phyloP scores from a whole-genome alignment of 2,113 vertebrate species.

The Sigmodon hispidus region DNA sequence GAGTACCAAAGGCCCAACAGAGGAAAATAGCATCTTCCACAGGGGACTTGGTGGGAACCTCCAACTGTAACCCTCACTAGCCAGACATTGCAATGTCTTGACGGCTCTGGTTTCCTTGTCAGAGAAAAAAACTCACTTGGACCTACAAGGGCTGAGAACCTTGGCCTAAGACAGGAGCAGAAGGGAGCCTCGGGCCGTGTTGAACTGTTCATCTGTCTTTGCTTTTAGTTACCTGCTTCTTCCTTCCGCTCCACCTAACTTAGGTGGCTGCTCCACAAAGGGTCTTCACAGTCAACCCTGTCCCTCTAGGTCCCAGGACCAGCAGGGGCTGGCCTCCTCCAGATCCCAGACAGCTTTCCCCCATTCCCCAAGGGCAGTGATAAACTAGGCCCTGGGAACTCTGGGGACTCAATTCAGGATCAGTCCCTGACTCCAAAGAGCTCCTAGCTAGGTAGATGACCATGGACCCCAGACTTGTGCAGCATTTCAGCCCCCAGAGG shows the following conservation, averaged over 20 bases:
- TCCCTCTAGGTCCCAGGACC: not conserved
- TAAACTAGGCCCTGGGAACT: not conserved
- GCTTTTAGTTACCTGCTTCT: not conserved
- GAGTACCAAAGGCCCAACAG: not conserved
- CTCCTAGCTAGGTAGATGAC: not conserved
- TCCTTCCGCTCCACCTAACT: not conserved
- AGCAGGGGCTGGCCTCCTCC: not conserved
- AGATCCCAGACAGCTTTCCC: not conserved
- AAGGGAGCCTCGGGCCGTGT: not conserved
- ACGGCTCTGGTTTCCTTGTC: not conserved
- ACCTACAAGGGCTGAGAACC: not conserved
- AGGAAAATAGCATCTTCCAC: not conserved
- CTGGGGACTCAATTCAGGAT: not conserved
- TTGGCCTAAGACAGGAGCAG: not conserved
- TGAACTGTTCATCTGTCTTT: not conserved
- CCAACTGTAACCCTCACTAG: not conserved
- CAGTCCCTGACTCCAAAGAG: not conserved
- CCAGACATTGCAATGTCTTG: not conserved
- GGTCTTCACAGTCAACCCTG: not conserved
- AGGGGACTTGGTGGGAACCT: not conserved
- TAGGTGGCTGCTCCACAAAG: not conserved
- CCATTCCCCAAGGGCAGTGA: not conserved
- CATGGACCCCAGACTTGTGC: not conserved
- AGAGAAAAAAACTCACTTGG: not conserved
- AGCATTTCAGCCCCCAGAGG: not conserved